Percentiles rank a stretch among this genome's conserved stretches.
phyloP scores from a whole-genome alignment of 2,113 vertebrate species.

The Varanus komodoensis region DNA sequence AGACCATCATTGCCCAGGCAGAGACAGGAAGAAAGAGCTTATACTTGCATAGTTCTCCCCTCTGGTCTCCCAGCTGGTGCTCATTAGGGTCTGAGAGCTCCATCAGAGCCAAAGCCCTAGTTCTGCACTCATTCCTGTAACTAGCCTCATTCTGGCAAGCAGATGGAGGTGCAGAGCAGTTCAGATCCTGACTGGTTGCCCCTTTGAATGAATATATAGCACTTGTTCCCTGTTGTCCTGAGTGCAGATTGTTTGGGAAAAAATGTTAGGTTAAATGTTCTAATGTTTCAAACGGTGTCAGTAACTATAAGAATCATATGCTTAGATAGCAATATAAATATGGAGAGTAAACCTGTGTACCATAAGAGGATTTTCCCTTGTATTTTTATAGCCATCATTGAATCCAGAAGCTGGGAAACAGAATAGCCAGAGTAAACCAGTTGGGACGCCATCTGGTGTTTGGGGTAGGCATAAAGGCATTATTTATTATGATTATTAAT shows the following conservation, averaged over 20 bases:
- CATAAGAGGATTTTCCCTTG: constrained; percentile 2
- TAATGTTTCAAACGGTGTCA: neutral
- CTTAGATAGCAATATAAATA: neutral
- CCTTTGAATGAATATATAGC: neutral
- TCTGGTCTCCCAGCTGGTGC: too few species aligned
- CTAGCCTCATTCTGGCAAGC: too few species aligned
- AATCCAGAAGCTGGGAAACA: constrained; percentile 98
- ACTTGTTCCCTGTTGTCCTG: neutral
- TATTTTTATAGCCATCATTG: constrained; percentile 89
- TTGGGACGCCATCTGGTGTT: constrained; percentile 95
- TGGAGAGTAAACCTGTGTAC: neutral
- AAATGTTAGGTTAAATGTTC: neutral
- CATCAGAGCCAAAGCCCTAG: too few species aligned
- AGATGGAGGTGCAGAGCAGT: too few species aligned
- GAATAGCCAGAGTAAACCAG: constrained; percentile 87
- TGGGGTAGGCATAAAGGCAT: constrained; percentile 83
- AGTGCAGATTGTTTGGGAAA: neutral
- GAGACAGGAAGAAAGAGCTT: too few species aligned
- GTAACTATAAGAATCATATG: neutral
- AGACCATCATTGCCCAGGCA: too few species aligned
- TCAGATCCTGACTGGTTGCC: neutral
- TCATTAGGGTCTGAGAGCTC: too few species aligned
- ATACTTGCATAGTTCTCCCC: too few species aligned
- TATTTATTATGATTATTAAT: too few species aligned
- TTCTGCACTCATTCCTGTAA: too few species aligned